These are phyloP conservation scores for Eira barbara DNA, from an alignment of 2,113 vertebrate species.

Conservation along the genomic window DNA sequence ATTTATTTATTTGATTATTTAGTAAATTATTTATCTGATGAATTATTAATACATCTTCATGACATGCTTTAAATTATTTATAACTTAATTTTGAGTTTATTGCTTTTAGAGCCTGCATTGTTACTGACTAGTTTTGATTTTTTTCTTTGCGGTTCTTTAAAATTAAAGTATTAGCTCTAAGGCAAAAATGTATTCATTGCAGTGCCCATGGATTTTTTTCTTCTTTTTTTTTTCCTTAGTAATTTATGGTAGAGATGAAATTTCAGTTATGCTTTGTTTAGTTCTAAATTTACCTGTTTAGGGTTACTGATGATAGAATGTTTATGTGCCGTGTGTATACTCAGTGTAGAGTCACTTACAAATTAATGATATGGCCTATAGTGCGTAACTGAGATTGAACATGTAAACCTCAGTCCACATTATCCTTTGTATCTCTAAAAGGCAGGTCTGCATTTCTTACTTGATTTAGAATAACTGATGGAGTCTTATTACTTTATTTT, in stretches of 20 bases:
- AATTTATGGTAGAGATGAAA: constrained; percentile 79
- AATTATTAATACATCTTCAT: constrained; percentile 99
- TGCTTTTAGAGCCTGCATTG: constrained; percentile 97
- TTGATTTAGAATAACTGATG: constrained; percentile 34
- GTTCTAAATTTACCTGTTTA: constrained; percentile 53
- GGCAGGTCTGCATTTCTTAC: constrained; percentile 27
- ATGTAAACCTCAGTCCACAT: constrained; percentile 11
- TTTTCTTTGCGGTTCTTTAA: constrained; percentile 90
- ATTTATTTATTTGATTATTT: constrained; percentile 99
- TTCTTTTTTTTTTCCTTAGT: constrained; percentile 69
- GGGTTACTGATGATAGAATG: constrained; percentile 18
- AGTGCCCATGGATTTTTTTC: constrained; percentile 71
- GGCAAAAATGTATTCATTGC: constrained; percentile 84
- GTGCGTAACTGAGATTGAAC: not conserved
- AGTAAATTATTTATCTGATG: constrained; percentile 99
- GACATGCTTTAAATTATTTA: constrained; percentile 98
- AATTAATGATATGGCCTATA: constrained; percentile 4
- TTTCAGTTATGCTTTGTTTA: constrained; percentile 71
- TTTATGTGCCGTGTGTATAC: constrained; percentile 8
- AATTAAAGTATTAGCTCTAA: constrained; percentile 93
- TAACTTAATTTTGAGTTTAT: constrained; percentile 99
- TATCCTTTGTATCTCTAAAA: constrained; percentile 25
- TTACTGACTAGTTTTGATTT: constrained; percentile 94
- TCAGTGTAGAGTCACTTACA: constrained; percentile 18
- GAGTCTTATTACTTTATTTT: constrained; percentile 28